Evolutionary conservation across 2,888 invertebrate species (phyloP).

Genomic region (Brachyopa scutellaris): DNA sequence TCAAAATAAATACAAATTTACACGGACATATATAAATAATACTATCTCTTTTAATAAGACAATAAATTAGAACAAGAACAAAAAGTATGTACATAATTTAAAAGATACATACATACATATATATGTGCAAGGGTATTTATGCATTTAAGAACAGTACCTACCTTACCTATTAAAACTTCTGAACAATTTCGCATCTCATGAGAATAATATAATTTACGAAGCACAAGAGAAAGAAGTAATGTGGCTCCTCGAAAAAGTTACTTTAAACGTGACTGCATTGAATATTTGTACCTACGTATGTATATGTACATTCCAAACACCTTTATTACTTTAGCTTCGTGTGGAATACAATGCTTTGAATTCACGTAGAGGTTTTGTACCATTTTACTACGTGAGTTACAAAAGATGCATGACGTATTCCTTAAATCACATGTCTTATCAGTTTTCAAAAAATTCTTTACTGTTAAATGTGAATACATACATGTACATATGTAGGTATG

Average conservation of each 20-base stretch:
- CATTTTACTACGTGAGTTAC: not conserved
- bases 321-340: not conserved
- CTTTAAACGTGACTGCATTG: slow-evolving; percentile 30
- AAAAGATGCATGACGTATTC: too few species aligned
- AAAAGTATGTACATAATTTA: too few species aligned
- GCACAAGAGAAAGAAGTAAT: not conserved
- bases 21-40: too few species aligned
- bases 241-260: not conserved
- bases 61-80: not conserved
- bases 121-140: not conserved
- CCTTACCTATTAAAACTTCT: too few species aligned
- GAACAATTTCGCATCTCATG: not conserved
- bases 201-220: not conserved
- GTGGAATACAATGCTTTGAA: not conserved
- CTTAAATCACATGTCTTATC: not conserved
- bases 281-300: slow-evolving; percentile 8
- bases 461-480: not conserved
- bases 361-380: not conserved
- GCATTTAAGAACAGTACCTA: not conserved
- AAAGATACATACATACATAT: not conserved
- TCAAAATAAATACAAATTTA: too few species aligned
- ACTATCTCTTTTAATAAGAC: too few species aligned
- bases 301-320: not conserved
- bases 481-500: not conserved
- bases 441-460: not conserved